Conservation (phyloP, 37 sponge, comb jelly and placozoan species). For the Dysidea cf. avara region DNA sequence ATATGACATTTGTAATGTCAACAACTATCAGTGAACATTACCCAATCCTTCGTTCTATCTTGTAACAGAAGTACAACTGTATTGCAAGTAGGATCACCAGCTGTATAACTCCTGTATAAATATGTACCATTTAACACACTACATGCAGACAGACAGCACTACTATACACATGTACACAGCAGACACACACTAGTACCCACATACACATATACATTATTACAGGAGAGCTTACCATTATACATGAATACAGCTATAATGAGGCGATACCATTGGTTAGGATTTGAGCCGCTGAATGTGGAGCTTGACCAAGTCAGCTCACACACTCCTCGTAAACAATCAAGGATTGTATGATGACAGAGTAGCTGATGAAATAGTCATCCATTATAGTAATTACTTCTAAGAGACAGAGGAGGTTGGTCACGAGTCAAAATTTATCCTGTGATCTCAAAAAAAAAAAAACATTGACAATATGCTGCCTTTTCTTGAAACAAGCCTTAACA, state of each 20-base stretch:
- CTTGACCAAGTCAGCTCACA: background rate
- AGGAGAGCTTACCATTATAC: slow-evolving; percentile 9
- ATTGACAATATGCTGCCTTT: too few relatives aligned
- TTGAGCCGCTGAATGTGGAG: background rate
- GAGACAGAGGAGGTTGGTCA: too few relatives aligned
- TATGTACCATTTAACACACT: too few relatives aligned
- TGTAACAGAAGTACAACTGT: slow-evolving; percentile 70
- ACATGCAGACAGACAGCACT: too few relatives aligned
- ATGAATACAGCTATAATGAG: slow-evolving; percentile 9
- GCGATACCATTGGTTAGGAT: slow-evolving; percentile 26
- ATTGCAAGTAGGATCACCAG: slow-evolving; percentile 51
- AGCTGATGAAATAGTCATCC: background rate
- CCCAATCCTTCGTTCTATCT: slow-evolving; percentile 77
- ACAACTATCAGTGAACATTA: background rate
- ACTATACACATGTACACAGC: too few relatives aligned
- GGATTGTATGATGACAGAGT: background rate
- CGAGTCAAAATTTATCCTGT: too few relatives aligned
- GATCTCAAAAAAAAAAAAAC: too few relatives aligned
- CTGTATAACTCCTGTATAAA: slow-evolving; percentile 78
- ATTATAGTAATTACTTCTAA: background rate
- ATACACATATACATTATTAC: too few relatives aligned
- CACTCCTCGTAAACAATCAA: too few relatives aligned
- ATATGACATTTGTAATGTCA: background rate
- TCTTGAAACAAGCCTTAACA: too few relatives aligned
- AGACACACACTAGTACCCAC: too few relatives aligned